phyloP scores from a whole-genome alignment of 92 coral and sea anemone genomes.

The Heliopora coerulea region DNA sequence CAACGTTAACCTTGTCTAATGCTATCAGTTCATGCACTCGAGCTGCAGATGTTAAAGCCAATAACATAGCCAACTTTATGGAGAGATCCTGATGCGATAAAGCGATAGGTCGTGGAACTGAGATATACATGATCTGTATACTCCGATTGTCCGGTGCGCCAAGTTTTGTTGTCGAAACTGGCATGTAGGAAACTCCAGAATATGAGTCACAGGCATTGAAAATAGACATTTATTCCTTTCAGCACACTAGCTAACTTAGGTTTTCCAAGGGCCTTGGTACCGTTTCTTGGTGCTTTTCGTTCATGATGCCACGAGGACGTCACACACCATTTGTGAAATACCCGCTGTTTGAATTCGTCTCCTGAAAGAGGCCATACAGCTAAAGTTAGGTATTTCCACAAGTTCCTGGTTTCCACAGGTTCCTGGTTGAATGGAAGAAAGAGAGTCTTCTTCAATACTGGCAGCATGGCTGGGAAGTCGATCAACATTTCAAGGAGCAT shows the following conservation, averaged over 20 bases:
- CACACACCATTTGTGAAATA: constrained; percentile 26
- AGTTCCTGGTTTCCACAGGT: constrained; percentile 38
- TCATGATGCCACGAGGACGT: constrained; percentile 38
- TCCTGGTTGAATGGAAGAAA: constrained; percentile 48
- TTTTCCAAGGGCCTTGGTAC: constrained; percentile 40
- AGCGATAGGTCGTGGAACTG: constrained; percentile 45
- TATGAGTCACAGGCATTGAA: constrained; percentile 50
- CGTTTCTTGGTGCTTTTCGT: constrained; percentile 32
- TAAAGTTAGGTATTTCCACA: constrained; percentile 43
- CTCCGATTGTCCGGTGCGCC: constrained; percentile 44
- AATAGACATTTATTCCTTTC: constrained; percentile 46
- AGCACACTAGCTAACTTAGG: constrained; percentile 45
- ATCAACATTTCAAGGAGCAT: constrained; percentile 16
- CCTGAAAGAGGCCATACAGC: constrained; percentile 60
- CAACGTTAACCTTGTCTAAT: constrained; percentile 51
- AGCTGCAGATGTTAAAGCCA: constrained; percentile 56
- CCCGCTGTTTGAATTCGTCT: constrained; percentile 29
- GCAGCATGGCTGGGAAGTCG: constrained; percentile 30
- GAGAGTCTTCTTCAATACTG: constrained; percentile 20
- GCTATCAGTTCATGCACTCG: constrained; percentile 44
- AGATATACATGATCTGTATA: constrained; percentile 48
- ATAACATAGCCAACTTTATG: constrained; percentile 30
- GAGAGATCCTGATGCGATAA: constrained; percentile 37
- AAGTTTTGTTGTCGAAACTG: neutral
- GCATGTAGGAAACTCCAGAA: constrained; percentile 41